Conservation (phyloP, 2,888 invertebrate genomes). For the Lasioglossum villosulum region DNA sequence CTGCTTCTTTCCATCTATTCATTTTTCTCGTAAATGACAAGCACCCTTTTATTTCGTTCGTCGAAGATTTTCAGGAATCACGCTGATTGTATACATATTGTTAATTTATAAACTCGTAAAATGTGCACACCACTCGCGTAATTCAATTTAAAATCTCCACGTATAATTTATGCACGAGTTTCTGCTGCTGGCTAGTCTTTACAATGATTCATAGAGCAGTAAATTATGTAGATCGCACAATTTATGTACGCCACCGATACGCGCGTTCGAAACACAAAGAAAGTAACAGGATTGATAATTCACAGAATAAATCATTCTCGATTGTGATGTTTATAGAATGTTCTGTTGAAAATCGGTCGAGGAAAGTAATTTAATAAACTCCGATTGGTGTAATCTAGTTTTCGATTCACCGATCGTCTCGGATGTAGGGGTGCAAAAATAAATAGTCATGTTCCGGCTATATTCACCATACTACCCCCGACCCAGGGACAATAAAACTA, state of each 20-base stretch:
- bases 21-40: not conserved
- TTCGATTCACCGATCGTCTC: not conserved
- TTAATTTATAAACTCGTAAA: conserved; percentile 1
- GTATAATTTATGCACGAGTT: not conserved
- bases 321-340: not conserved
- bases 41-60: not conserved
- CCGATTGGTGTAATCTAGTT: not conserved
- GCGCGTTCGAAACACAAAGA: not conserved
- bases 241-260: not conserved
- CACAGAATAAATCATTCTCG: not conserved
- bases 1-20: not conserved
- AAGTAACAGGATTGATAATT: not conserved
- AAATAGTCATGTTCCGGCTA: conserved; percentile 51
- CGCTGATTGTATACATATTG: not conserved
- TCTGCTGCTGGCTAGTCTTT: not conserved
- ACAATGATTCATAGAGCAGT: not conserved
- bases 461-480: not conserved
- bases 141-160: not conserved
- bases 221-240: conserved; percentile 3
- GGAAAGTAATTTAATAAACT: not conserved
- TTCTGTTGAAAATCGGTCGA: not conserved
- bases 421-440: conserved; percentile 24
- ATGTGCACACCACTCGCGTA: not conserved
- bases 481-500: not conserved
- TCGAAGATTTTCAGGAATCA: not conserved